These are phyloP conservation scores for Ephestia elutella DNA, from an alignment of 1,140 invertebrate species.

Conservation along the genomic window DNA sequence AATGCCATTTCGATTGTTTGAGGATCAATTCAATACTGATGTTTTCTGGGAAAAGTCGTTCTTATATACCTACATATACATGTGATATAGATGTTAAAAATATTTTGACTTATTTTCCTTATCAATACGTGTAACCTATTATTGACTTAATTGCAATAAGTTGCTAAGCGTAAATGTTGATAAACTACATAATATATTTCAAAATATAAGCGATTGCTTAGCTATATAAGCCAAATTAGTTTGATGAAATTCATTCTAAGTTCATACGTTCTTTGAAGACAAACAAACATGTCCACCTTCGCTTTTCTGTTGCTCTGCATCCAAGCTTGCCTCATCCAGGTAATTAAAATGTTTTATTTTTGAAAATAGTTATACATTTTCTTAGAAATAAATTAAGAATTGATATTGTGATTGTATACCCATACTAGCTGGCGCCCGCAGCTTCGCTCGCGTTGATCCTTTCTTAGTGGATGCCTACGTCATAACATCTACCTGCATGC, in stretches of 20 bases:
- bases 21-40: neutral
- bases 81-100: too few species aligned
- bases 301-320: conserved; percentile 13
- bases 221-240: neutral
- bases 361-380: neutral
- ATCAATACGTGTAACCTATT: too few species aligned
- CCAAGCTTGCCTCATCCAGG: conserved; percentile 17
- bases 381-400: too few species aligned
- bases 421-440: too few species aligned
- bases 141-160: too few species aligned
- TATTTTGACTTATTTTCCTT: too few species aligned
- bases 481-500: too few species aligned
- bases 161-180: neutral
- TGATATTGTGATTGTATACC: too few species aligned
- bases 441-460: too few species aligned
- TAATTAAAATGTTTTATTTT: conserved; percentile 8
- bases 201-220: neutral
- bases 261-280: neutral
- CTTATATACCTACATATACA: too few species aligned
- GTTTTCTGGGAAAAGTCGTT: too few species aligned
- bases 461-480: too few species aligned
- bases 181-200: neutral
- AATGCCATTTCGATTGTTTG: neutral
- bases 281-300: conserved; percentile 13
- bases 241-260: neutral